Percentiles rank a stretch among this genome's conserved stretches.
Conservation (phyloP, 2,113 vertebrate genomes). For the Ammospiza caudacuta region DNA sequence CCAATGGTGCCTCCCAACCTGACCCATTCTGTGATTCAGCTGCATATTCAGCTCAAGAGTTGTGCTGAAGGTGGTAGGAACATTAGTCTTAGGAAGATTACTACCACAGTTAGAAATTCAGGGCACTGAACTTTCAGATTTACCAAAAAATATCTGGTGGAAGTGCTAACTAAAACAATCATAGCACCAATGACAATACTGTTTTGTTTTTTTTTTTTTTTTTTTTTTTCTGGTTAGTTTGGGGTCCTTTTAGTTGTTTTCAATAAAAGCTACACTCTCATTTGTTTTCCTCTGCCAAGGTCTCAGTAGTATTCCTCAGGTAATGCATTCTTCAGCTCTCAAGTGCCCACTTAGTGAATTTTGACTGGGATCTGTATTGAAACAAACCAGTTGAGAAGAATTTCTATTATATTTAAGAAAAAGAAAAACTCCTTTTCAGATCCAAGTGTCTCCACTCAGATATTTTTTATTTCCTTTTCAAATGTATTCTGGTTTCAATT, state of each 20-base stretch:
- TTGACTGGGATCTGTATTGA: not conserved
- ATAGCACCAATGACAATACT: not conserved
- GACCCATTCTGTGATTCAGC: not conserved
- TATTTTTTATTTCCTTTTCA: conserved; percentile 11
- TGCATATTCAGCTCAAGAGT: not conserved
- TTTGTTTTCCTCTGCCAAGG: not conserved
- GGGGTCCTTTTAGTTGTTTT: not conserved
- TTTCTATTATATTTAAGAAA: not conserved
- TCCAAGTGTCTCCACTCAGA: not conserved
- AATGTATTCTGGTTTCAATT: not conserved
- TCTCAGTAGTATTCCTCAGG: not conserved
- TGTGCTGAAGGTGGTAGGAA: not conserved
- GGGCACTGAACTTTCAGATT: not conserved
- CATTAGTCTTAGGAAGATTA: not conserved
- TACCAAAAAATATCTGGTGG: not conserved
- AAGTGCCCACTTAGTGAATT: not conserved
- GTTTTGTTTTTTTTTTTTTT: too few species aligned
- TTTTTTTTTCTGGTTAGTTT: not conserved
- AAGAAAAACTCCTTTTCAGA: not conserved
- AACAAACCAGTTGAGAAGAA: not conserved
- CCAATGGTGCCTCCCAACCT: not conserved
- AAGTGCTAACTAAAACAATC: not conserved
- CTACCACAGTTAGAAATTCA: not conserved
- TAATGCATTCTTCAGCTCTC: not conserved
- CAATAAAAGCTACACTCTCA: not conserved